Percentiles rank a stretch among this genome's conserved stretches.
phyloP scores from a whole-genome alignment of 2,888 invertebrate species.

The Apomyelois bistriatella region DNA sequence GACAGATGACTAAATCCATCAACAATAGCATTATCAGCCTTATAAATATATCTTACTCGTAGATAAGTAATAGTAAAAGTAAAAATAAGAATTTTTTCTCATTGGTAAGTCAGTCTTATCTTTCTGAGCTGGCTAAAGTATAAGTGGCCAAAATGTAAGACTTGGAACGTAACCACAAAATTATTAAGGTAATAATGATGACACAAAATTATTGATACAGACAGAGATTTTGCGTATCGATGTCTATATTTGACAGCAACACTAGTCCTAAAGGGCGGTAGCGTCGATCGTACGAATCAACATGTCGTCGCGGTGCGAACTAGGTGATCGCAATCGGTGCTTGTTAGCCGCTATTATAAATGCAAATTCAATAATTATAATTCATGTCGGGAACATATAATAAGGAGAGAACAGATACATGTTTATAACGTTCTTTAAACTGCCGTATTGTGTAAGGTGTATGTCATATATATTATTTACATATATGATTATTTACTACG shows the following conservation, averaged over 20 bases:
- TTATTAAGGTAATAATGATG: neutral
- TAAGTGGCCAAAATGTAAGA: no score
- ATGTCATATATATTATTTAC: no score
- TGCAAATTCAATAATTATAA: constrained; percentile 71
- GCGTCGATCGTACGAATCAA: constrained; percentile 49
- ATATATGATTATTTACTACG: no score
- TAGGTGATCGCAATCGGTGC: constrained; percentile 64
- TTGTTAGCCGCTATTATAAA: constrained; percentile 69
- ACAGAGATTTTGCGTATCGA: neutral
- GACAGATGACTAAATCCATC: no score
- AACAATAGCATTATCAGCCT: no score
- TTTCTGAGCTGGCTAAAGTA: no score
- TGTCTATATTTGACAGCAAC: constrained; percentile 20
- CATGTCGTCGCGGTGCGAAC: constrained; percentile 62
- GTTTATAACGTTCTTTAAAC: neutral
- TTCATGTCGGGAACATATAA: constrained; percentile 31
- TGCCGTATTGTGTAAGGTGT: neutral
- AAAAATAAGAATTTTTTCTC: no score
- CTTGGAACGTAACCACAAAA: no score
- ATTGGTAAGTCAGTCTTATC: no score
- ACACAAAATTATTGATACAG: neutral
- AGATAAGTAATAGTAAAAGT: no score
- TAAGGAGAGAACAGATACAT: neutral
- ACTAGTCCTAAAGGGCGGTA: constrained; percentile 33
- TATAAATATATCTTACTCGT: no score